Conservation (phyloP, 2,888 invertebrate genomes). For the Polia nebulosa region DNA sequence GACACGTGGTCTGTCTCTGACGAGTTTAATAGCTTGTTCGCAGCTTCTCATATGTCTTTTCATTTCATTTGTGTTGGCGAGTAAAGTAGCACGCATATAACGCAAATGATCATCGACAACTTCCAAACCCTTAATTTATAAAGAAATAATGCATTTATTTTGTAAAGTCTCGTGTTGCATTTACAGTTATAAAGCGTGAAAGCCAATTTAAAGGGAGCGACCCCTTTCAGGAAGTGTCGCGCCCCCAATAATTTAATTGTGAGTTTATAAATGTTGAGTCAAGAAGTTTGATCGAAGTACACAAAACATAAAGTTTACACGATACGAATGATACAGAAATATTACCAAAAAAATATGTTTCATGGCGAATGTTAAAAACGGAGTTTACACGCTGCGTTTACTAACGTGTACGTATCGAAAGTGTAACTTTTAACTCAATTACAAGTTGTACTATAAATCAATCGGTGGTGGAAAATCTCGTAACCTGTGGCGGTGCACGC, state of each 20-base stretch:
- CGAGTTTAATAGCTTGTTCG: constrained; percentile 65
- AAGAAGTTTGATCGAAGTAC: constrained; percentile 60
- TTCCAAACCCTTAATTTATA: neutral
- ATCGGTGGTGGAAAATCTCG: constrained; percentile 79
- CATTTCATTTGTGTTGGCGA: constrained; percentile 48
- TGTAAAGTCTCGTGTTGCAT: constrained; percentile 27
- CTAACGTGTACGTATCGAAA: constrained; percentile 72
- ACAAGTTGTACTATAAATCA: constrained; percentile 88
- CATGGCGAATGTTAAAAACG: neutral
- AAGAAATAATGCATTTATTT: neutral
- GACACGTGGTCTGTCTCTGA: constrained; percentile 65
- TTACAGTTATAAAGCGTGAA: constrained; percentile 41
- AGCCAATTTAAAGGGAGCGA: constrained; percentile 43
- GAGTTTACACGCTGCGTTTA: constrained; percentile 16
- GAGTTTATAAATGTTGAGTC: constrained; percentile 51
- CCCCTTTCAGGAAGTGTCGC: constrained; percentile 47
- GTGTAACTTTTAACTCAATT: constrained; percentile 86
- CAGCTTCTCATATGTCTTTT: constrained; percentile 61
- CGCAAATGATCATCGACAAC: constrained; percentile 31
- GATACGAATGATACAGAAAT: constrained; percentile 10
- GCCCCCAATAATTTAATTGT: constrained; percentile 58
- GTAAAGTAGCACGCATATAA: constrained; percentile 36
- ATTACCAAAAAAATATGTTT: constrained; percentile 2
- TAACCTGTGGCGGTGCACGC: constrained; percentile 68
- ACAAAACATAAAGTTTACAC: constrained; percentile 45